Base-by-base conservation (phyloP, 2,888 invertebrate genomes). In the Acrobeloides nanus region DNA sequence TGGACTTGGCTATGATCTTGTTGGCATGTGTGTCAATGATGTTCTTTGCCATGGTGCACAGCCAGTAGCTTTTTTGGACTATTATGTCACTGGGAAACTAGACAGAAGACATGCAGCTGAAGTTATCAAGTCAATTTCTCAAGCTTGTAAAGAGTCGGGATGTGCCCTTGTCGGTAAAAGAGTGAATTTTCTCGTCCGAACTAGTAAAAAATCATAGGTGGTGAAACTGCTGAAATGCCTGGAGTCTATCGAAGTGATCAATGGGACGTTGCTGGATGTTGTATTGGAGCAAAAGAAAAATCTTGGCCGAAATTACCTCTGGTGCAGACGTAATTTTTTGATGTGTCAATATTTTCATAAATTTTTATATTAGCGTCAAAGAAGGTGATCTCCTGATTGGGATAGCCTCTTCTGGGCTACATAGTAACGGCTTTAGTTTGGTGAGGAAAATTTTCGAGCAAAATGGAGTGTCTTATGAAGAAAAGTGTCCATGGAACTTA, bases 11-110 rank as follows among this genome's bases (percentile, higher is more conserved):
- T 84, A 87, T 63, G 97, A 97, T 76, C 79, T 97, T 26, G 90
- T 97, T 2, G 95, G 93, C 4, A 92, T 93, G 89, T 92, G 92
- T 73, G 92, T 88, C 37, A 97, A 97, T 77, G 92, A 95, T 75
- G 83, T 95, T 42, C 78, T 97, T 39, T 89, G 89, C 60, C 86
- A 89, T 53, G 93, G 92, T 35, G 95, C 92, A 0, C 88, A 89
- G 67, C 92, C 95, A 0, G 80, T 97, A 59, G 92, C 88, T 63
- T 95, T 97, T 77, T 79, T 97, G 17, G 95, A 97, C 79, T 95
- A 95, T 75, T 89, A 89, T 76, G 90, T 93, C 20, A 88, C 88
- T 72, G 89, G 92, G 0, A 80, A 82, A 43, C 79, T 97, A 50
- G 82, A 88, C 65, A 83, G 88, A n/a, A 53, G 49, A 18, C 49